These are phyloP conservation scores for Platorchestia sp. DNA, from an alignment of 1,140 invertebrate genomes.

Conservation along the genomic window DNA sequence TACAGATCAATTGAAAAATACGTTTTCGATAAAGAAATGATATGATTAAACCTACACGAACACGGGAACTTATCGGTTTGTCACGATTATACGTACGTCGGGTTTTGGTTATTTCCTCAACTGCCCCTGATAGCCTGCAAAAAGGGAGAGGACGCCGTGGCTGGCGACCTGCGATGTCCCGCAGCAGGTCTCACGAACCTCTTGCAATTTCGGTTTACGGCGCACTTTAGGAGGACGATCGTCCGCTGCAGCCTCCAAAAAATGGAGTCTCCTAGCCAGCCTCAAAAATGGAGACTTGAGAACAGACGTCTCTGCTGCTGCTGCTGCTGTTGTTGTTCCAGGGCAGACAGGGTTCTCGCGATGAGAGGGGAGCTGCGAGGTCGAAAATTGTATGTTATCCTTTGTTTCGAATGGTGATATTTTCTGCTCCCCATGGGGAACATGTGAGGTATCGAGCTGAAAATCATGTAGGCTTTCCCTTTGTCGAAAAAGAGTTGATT, in stretches of 20 bases:
- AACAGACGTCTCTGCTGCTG: neutral
- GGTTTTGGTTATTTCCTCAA: neutral
- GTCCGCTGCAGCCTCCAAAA: neutral
- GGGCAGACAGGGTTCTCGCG: neutral
- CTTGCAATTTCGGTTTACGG: slow-evolving; percentile 46
- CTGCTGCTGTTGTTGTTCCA: neutral
- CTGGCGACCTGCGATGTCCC: neutral
- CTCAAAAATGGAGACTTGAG: slow-evolving; percentile 10
- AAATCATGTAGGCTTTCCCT: too few relatives aligned
- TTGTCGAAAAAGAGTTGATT: too few relatives aligned
- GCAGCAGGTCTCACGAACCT: neutral
- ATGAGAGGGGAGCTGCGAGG: too few relatives aligned
- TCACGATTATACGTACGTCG: neutral
- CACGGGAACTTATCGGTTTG: neutral
- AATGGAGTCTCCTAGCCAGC: neutral
- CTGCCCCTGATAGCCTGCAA: neutral
- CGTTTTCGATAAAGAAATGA: neutral
- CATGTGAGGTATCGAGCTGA: too few relatives aligned
- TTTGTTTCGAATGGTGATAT: too few relatives aligned
- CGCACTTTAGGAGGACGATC: neutral
- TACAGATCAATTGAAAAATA: neutral
- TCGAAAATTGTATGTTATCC: too few relatives aligned
- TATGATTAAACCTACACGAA: neutral
- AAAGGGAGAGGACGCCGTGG: neutral
- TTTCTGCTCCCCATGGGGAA: too few relatives aligned